Conservation (phyloP, 2,797 vertebrate species). For the Petrocephalus schoutedeni region DNA sequence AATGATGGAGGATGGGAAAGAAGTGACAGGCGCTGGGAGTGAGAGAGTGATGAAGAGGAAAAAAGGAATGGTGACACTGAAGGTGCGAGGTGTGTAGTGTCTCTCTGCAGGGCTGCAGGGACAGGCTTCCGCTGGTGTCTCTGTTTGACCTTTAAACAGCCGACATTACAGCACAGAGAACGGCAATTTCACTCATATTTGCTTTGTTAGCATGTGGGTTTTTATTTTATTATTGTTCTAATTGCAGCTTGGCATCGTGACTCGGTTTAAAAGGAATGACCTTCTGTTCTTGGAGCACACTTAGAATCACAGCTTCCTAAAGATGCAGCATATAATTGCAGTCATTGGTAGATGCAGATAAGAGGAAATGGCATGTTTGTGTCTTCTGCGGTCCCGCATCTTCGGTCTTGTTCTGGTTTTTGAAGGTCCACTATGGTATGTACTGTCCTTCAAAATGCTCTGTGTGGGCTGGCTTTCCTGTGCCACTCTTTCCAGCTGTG, state of each 20-base stretch:
- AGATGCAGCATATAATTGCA: neutral
- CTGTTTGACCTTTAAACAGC: constrained; percentile 5
- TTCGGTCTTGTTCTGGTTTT: neutral
- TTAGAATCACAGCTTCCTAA: constrained; percentile 6
- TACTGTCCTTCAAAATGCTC: neutral
- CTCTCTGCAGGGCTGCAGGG: constrained; percentile 19
- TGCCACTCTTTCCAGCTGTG: neutral
- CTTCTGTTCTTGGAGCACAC: neutral
- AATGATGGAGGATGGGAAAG: constrained; percentile 25
- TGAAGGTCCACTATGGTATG: neutral
- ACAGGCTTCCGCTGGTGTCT: neutral
- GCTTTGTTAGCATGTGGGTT: neutral
- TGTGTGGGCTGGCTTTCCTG: neutral
- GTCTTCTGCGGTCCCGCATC: neutral
- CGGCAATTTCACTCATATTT: neutral
- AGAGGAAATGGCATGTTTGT: neutral
- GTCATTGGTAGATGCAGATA: neutral
- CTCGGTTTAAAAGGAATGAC: neutral
- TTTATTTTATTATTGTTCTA: neutral
- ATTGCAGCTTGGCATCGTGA: neutral
- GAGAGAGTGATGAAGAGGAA: constrained; percentile 33
- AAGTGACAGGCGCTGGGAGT: constrained; percentile 24
- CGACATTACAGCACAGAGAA: neutral
- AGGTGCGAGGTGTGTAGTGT: constrained; percentile 55
- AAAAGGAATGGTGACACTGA: constrained; percentile 45